phyloP scores from a whole-genome alignment of 2,113 vertebrate genomes.

The Lonchura striata region DNA sequence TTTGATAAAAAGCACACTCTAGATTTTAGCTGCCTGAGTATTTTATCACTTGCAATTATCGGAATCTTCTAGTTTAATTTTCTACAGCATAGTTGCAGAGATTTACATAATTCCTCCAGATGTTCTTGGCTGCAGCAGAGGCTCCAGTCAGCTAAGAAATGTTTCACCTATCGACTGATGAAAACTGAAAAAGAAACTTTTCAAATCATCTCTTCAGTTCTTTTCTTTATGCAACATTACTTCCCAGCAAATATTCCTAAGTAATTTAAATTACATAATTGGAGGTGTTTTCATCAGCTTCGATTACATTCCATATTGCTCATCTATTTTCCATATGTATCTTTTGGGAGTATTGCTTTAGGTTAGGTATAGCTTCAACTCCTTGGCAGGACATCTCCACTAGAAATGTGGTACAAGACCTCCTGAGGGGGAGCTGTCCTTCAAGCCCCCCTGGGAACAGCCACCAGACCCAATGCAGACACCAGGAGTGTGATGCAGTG shows the following conservation, averaged over 20 bases:
- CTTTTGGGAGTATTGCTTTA: not conserved
- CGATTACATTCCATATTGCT: not conserved
- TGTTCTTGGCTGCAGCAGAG: not conserved
- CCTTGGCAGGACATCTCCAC: not conserved
- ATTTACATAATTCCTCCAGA: not conserved
- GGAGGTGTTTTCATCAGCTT: not conserved
- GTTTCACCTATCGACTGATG: not conserved
- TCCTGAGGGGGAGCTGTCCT: not conserved
- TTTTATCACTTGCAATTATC: not conserved
- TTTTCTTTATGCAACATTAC: not conserved
- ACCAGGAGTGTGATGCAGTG: not conserved
- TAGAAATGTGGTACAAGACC: not conserved
- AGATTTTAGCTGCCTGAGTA: not conserved
- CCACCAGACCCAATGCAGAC: not conserved
- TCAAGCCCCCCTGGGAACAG: fast-evolving
- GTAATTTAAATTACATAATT: not conserved
- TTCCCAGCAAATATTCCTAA: not conserved
- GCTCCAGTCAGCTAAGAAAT: not conserved
- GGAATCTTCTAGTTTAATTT: not conserved
- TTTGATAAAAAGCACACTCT: not conserved
- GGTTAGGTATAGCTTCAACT: not conserved
- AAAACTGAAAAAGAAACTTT: slow-evolving; percentile 9
- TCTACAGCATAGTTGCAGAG: not conserved
- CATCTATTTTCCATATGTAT: not conserved
- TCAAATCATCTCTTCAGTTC: not conserved